Conservation (phyloP, 2,113 vertebrate species). For the Rhinolophus ferrumequinum region DNA sequence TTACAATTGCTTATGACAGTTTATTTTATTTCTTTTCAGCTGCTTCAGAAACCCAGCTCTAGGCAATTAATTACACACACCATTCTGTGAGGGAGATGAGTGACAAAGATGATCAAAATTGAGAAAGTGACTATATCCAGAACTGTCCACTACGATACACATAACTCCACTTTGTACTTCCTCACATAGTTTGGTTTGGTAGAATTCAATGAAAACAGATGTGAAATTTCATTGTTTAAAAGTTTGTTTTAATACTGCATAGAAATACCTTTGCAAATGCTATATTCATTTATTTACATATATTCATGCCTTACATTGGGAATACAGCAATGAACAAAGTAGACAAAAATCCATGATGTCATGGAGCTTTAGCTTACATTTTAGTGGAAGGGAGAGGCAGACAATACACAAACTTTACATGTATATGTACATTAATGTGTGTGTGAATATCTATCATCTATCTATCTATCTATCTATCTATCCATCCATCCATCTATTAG, state of each 20-base stretch:
- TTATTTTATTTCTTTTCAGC: conserved; percentile 29
- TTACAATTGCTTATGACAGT: background rate
- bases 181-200: background rate
- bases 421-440: background rate
- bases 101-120: conserved; percentile 16
- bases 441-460: background rate
- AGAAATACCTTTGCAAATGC: background rate
- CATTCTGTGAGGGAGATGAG: background rate
- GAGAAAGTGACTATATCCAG: background rate
- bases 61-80: background rate
- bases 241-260: background rate
- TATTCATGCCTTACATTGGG: background rate
- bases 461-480: background rate
- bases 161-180: background rate
- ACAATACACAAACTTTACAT: background rate
- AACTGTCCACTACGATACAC: background rate
- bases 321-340: background rate
- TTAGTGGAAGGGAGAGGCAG: background rate
- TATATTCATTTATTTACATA: background rate
- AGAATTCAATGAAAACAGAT: conserved; percentile 13
- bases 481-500: background rate
- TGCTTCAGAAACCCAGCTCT: background rate
- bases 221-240: background rate
- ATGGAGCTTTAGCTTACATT: background rate
- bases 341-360: background rate